Evolutionary conservation across 2,888 invertebrate species (phyloP).

Genomic region (Scaptomyza caliginosa): DNA sequence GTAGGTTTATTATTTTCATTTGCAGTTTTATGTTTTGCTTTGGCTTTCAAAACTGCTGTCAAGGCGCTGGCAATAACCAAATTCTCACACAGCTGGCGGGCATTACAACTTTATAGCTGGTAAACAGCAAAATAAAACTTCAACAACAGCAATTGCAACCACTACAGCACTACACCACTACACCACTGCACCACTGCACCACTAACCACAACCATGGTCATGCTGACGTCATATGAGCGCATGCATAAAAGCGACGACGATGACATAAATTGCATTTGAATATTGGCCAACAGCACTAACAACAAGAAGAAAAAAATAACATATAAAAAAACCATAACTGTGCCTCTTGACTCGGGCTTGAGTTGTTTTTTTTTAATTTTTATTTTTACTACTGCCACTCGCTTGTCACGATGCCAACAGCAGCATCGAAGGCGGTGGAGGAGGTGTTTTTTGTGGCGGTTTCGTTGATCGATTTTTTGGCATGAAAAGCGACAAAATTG

Average conservation of each 20-base stretch:
- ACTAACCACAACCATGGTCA: conserved; percentile 68
- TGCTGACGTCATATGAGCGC: conserved; percentile 67
- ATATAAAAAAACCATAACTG: conserved; percentile 43
- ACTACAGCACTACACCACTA: conserved; percentile 40
- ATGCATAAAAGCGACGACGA: conserved; percentile 65
- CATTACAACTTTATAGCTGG: conserved; percentile 68
- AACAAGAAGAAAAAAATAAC: conserved; percentile 22
- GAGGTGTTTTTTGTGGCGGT: conserved; percentile 1
- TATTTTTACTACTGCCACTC: conserved; percentile 43
- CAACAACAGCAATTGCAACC: conserved; percentile 37
- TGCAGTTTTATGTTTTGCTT: conserved; percentile 17
- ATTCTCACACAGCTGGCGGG: conserved; percentile 69
- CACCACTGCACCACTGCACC: conserved; percentile 45
- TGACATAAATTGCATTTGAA: conserved; percentile 82
- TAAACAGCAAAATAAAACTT: conserved; percentile 40
- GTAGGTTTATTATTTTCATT: conserved; percentile 7
- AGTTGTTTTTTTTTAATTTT: conserved; percentile 25
- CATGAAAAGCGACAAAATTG: conserved; percentile 63
- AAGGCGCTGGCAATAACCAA: conserved; percentile 43
- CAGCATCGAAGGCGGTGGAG: background rate
- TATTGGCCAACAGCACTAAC: conserved; percentile 81
- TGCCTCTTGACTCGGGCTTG: conserved; percentile 13
- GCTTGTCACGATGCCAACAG: conserved; percentile 69
- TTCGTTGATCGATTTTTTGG: conserved; percentile 67
- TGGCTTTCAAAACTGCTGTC: conserved; percentile 47